phyloP scores from a whole-genome alignment of 2,888 invertebrate species.

The Catocala nupta region DNA sequence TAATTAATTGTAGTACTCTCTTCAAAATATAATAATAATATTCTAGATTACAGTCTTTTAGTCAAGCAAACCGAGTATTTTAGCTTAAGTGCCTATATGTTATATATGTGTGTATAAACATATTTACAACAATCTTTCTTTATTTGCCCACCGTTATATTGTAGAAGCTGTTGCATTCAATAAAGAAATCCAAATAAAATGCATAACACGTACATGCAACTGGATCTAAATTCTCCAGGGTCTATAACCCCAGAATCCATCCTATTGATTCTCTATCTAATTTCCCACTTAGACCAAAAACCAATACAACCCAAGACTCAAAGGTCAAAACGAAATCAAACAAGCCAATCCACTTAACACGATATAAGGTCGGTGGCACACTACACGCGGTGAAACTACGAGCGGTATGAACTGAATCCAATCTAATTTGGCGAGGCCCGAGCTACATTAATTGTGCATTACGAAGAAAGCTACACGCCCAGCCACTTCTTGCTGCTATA shows the following conservation, averaged over 20 bases:
- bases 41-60: too few species aligned
- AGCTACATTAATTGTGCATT: slow-evolving; percentile 40
- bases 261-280: not conserved
- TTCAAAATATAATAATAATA: too few species aligned
- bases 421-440: slow-evolving; percentile 28
- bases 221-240: too few species aligned
- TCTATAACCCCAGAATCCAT: not conserved
- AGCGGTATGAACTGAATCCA: slow-evolving; percentile 15
- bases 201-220: too few species aligned
- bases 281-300: slow-evolving; percentile 10
- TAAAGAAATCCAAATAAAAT: too few species aligned
- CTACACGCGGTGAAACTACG: slow-evolving; percentile 5
- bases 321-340: slow-evolving; percentile 36
- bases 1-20: too few species aligned
- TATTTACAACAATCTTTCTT: too few species aligned
- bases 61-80: too few species aligned
- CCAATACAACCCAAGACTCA: slow-evolving; percentile 14
- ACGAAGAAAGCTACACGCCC: slow-evolving; percentile 45
- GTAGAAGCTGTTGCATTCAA: too few species aligned
- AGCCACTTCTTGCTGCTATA: slow-evolving; percentile 35
- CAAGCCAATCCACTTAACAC: slow-evolving; percentile 40
- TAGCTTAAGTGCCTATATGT: too few species aligned
- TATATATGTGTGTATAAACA: too few species aligned
- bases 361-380: slow-evolving; percentile 12
- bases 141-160: too few species aligned